phyloP scores from a whole-genome alignment of 2,888 invertebrate species.

The Petrolisthes cinctipes region DNA sequence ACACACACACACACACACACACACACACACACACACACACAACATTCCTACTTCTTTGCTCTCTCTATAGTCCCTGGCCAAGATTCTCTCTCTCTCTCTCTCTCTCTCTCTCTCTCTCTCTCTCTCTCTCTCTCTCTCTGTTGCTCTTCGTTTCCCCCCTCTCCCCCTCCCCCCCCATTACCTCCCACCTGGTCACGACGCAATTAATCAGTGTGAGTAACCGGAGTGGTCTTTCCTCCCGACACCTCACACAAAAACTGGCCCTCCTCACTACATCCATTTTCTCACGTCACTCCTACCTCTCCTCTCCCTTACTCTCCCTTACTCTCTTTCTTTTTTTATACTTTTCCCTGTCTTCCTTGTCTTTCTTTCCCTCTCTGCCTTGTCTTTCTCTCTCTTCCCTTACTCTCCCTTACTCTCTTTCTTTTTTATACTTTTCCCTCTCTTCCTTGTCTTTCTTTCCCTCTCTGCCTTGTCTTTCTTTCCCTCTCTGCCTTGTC shows the following conservation, averaged over 20 bases:
- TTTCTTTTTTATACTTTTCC: not conserved
- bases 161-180: not conserved
- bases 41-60: too few species aligned
- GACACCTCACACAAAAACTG: too few species aligned
- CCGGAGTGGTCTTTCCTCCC: too few species aligned
- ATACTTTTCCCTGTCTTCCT: too few species aligned
- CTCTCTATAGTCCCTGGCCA: not conserved
- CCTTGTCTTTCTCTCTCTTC: not conserved
- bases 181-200: not conserved
- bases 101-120: constrained; percentile 39
- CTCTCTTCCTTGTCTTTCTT: not conserved
- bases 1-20: too few species aligned
- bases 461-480: not conserved
- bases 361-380: not conserved
- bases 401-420: not conserved
- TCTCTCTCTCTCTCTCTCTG: constrained; percentile 29
- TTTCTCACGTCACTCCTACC: too few species aligned
- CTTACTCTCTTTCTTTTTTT: too few species aligned
- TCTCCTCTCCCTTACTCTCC: too few species aligned
- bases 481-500: not conserved
- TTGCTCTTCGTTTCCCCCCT: constrained; percentile 15
- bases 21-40: too few species aligned
- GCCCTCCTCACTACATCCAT: too few species aligned
- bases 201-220: not conserved
- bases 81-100: constrained; percentile 19